Conservation (phyloP, 92 coral and sea anemone species). For the Heliopora coerulea region DNA sequence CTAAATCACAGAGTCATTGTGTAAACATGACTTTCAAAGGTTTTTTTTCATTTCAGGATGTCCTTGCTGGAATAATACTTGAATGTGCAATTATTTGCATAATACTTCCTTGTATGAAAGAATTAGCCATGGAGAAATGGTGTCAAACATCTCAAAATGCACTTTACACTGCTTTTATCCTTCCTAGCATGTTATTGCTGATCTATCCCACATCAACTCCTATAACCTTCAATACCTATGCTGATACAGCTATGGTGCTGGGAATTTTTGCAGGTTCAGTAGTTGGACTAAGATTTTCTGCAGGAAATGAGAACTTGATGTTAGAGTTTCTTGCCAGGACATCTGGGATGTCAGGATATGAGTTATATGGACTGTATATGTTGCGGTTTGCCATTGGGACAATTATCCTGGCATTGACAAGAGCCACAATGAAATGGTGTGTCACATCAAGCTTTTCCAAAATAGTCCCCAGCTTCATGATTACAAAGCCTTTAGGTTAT, state of each 20-base stretch:
- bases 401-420: conserved; percentile 67
- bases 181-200: conserved; percentile 68
- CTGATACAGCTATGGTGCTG: conserved; percentile 82
- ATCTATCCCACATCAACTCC: conserved; percentile 87
- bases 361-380: conserved; percentile 17
- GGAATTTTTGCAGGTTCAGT: conserved; percentile 74
- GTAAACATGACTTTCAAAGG: too few species aligned
- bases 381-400: conserved; percentile 71
- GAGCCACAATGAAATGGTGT: conserved; percentile 66
- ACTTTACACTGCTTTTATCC: conserved; percentile 66
- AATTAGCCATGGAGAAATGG: conserved; percentile 58
- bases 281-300: conserved; percentile 66
- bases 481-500: conserved; percentile 56
- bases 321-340: conserved; percentile 67
- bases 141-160: conserved; percentile 78
- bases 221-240: conserved; percentile 66
- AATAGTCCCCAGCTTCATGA: conserved; percentile 52
- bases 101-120: conserved; percentile 65
- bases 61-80: conserved; percentile 73
- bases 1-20: too few species aligned
- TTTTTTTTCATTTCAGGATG: conserved; percentile 61
- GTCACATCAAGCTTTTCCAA: conserved; percentile 67
- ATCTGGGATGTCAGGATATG: conserved; percentile 48
- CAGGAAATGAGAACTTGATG: conserved; percentile 59
- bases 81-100: conserved; percentile 60